phyloP scores from a whole-genome alignment of 2,113 vertebrate genomes.

The Leucosticte australis region DNA sequence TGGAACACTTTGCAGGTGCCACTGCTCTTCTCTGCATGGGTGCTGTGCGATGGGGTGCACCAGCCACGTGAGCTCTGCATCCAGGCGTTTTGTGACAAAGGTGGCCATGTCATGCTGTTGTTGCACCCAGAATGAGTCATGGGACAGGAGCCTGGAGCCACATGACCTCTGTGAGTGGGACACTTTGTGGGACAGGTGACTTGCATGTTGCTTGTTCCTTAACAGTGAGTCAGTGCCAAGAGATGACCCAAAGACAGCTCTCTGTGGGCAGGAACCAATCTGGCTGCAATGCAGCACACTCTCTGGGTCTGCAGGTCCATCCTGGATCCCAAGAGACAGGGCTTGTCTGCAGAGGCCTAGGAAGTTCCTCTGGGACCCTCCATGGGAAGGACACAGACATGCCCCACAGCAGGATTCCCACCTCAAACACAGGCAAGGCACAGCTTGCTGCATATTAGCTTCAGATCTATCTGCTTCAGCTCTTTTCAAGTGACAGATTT shows the following conservation, averaged over 20 bases:
- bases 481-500: conserved; percentile 20
- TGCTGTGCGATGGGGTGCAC: fast-evolving
- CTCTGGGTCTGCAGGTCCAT: not conserved
- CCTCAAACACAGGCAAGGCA: not conserved
- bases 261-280: not conserved
- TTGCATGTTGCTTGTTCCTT: not conserved
- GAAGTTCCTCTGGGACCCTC: not conserved
- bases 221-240: not conserved
- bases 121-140: not conserved
- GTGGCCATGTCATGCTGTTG: not conserved
- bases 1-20: not conserved
- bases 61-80: not conserved
- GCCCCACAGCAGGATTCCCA: not conserved
- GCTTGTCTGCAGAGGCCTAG: not conserved
- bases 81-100: not conserved
- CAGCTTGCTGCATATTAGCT: not conserved
- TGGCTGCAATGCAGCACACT: not conserved
- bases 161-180: not conserved
- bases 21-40: fast-evolving
- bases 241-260: not conserved
- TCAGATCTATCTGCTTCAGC: not conserved
- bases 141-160: not conserved
- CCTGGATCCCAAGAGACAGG: not conserved
- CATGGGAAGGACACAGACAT: not conserved
- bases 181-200: conserved; percentile 12